Percentiles rank a stretch among this genome's conserved stretches.
Conservation (phyloP, 2,113 vertebrate species). For the Gallinago jamesoni region DNA sequence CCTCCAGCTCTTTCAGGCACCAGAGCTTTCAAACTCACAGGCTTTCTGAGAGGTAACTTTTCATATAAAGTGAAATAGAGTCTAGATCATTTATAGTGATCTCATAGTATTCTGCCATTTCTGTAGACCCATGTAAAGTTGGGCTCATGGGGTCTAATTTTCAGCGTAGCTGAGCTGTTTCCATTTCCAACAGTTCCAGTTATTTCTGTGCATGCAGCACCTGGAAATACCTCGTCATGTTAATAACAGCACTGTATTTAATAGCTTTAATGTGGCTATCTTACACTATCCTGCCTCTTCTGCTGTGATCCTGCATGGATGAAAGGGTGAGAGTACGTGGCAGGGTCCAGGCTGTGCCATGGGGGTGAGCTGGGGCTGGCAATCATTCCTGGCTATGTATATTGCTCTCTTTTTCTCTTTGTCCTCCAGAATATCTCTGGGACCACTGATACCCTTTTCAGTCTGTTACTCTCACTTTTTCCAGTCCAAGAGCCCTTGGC, state of each 20-base stretch:
- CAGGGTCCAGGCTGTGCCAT: background rate
- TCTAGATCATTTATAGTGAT: background rate
- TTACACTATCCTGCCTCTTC: background rate
- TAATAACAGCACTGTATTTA: background rate
- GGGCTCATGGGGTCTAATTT: background rate
- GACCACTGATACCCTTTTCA: background rate
- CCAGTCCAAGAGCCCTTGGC: background rate
- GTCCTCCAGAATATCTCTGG: background rate
- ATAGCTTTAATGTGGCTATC: background rate
- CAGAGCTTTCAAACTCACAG: background rate
- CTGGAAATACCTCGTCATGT: background rate
- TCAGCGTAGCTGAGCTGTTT: background rate
- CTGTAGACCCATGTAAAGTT: background rate
- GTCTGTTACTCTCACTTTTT: background rate
- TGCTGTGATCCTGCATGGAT: background rate
- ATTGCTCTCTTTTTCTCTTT: background rate
- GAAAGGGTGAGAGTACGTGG: background rate
- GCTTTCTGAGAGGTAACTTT: background rate
- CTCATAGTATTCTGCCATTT: background rate
- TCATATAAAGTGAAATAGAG: background rate
- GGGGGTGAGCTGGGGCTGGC: background rate
- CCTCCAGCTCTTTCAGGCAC: background rate
- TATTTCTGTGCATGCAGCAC: background rate
- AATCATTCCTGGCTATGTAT: background rate
- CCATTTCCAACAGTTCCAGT: background rate